Percentiles rank a stretch among this genome's conserved stretches.
Conservation (phyloP, 35 echinoderm and acorn worm species). For the Ptychodera flava region DNA sequence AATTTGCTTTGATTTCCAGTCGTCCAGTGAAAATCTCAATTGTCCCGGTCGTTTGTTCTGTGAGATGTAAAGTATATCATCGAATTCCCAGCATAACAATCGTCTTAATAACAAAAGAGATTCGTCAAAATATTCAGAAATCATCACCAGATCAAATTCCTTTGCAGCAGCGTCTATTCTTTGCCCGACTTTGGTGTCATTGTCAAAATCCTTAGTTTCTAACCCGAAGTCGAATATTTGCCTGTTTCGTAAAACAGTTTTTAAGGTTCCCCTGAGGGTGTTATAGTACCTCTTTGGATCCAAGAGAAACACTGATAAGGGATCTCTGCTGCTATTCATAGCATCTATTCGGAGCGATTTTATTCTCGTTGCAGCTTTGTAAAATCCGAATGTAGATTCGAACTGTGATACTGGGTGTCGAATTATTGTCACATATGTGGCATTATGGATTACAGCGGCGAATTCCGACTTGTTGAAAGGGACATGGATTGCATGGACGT, state of each 20-base stretch:
- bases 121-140: conserved; percentile 62
- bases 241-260: conserved; percentile 38
- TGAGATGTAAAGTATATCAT: conserved; percentile 57
- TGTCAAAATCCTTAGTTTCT: conserved; percentile 24
- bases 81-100: conserved; percentile 31
- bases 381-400: conserved; percentile 49
- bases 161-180: conserved; percentile 28
- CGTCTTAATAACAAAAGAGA: conserved; percentile 46
- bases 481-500: conserved; percentile 43
- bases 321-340: not conserved
- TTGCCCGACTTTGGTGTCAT: conserved; percentile 19
- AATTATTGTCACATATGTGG: conserved; percentile 48
- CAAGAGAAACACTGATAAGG: conserved; percentile 44
- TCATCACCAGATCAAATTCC: conserved; percentile 60
- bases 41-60: conserved; percentile 11
- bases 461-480: conserved; percentile 37
- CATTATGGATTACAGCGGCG: conserved; percentile 27
- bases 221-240: conserved; percentile 72
- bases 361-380: conserved; percentile 15
- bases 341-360: not conserved
- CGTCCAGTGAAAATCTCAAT: conserved; percentile 1
- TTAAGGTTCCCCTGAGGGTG: conserved; percentile 13
- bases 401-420: conserved; percentile 52
- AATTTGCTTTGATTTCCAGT: not conserved
- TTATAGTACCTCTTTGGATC: conserved; percentile 45